phyloP scores from a whole-genome alignment of 37 sponge, comb jelly and placozoan species.

The Theonella swinhoei region DNA sequence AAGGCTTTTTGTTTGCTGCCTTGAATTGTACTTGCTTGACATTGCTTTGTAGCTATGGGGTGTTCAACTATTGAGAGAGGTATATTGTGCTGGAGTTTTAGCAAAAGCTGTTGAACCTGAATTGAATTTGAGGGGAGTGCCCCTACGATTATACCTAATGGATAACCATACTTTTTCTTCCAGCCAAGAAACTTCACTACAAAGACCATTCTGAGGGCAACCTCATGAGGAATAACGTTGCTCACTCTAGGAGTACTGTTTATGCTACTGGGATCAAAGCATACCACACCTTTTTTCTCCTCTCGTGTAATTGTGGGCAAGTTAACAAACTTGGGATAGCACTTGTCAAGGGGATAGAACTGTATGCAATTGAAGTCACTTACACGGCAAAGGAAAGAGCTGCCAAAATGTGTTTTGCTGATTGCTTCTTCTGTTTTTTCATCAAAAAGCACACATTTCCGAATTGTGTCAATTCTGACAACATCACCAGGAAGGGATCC shows the following conservation, averaged over 20 bases:
- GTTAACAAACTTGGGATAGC: conserved; percentile 50
- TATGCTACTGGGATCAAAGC: conserved; percentile 35
- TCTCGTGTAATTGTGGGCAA: conserved; percentile 38
- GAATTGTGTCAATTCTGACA: conserved; percentile 15
- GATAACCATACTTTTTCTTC: conserved; percentile 15
- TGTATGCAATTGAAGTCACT: conserved; percentile 31
- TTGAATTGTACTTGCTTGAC: not conserved
- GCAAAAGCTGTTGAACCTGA: not conserved
- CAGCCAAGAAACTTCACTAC: conserved; percentile 36
- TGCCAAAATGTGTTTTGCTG: conserved; percentile 10
- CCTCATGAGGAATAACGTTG: conserved; percentile 31
- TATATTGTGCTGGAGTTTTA: not conserved
- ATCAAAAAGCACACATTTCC: not conserved
- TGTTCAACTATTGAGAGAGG: not conserved
- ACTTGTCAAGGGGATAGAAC: conserved; percentile 50
- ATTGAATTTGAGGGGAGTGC: conserved; percentile 2
- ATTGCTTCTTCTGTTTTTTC: conserved; percentile 30
- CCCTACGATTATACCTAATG: conserved; percentile 40
- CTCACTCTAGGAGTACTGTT: not conserved
- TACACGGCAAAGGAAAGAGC: conserved; percentile 45
- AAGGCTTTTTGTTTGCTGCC: not conserved
- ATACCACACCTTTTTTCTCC: conserved; percentile 1
- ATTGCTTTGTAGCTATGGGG: too few relatives aligned
- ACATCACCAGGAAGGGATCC: conserved; percentile 44
- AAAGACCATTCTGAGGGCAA: conserved; percentile 40